Percentiles rank a stretch among this genome's conserved stretches.
phyloP scores from a whole-genome alignment of 2,113 vertebrate genomes.

The Chionomys nivalis region DNA sequence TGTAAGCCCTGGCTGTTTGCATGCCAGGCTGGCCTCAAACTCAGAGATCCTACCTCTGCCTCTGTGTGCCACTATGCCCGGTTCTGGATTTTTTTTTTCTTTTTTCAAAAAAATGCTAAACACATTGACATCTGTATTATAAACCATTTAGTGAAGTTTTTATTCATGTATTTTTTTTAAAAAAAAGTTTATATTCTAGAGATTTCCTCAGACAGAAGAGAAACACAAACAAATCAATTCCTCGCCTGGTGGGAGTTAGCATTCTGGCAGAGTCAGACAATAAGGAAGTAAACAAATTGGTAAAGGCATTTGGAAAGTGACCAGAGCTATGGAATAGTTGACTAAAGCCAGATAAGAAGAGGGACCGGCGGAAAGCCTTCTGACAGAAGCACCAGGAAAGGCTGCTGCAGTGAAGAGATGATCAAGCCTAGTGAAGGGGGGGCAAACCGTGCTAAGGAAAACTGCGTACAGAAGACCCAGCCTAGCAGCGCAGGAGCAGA shows the following conservation, averaged over 20 bases:
- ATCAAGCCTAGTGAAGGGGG: background rate
- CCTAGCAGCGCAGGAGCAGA: background rate
- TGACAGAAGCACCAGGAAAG: background rate
- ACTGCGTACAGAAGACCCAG: background rate
- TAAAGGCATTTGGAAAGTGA: background rate
- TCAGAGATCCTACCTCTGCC: background rate
- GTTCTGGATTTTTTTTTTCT: background rate
- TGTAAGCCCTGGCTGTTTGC: background rate
- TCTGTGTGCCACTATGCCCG: background rate
- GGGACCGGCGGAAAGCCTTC: background rate
- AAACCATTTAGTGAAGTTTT: slow-evolving; percentile 22
- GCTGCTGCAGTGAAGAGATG: background rate
- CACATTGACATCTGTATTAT: background rate
- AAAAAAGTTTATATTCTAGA: background rate
- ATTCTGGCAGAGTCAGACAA: background rate
- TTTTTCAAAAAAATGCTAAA: background rate
- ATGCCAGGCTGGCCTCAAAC: background rate
- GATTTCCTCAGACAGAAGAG: background rate
- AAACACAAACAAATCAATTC: background rate
- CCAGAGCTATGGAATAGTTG: background rate
- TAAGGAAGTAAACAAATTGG: background rate
- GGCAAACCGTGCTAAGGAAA: background rate
- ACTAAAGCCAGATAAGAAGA: background rate
- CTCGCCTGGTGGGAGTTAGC: background rate
- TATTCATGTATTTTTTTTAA: background rate